Evolutionary conservation across 2,888 invertebrate genomes (phyloP).

Genomic region (Chorisops tibialis): DNA sequence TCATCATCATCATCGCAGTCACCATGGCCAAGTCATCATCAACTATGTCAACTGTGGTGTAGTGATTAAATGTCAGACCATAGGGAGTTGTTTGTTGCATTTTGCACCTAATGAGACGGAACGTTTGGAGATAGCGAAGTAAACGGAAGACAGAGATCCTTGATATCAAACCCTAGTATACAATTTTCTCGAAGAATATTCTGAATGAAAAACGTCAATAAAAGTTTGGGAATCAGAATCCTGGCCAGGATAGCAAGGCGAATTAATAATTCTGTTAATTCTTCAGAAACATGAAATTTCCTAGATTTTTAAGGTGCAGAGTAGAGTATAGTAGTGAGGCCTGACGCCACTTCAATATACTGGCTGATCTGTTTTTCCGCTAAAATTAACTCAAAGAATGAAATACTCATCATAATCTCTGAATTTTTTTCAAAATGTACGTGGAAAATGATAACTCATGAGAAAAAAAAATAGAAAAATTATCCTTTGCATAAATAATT

Average conservation of each 20-base stretch:
- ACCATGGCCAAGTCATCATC: slow-evolving; percentile 17
- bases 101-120: slow-evolving; percentile 26
- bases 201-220: no score
- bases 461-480: not conserved
- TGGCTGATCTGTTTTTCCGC: no score
- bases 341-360: not conserved
- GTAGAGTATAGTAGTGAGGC: not conserved
- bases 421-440: not conserved
- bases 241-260: no score
- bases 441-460: not conserved
- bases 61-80: slow-evolving; percentile 23
- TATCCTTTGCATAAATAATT: slow-evolving; percentile 25
- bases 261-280: no score
- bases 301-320: not conserved
- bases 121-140: slow-evolving; percentile 23
- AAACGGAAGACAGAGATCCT: slow-evolving; percentile 15
- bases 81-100: slow-evolving; percentile 20
- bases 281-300: no score
- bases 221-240: no score
- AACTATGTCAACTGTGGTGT: slow-evolving; percentile 21
- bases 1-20: slow-evolving; percentile 12
- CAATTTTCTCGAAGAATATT: not conserved
- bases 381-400: no score
- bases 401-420: no score
- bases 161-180: slow-evolving; percentile 11